Evolutionary conservation across 2,888 invertebrate species (phyloP).

Genomic region (Erebia ligea): DNA sequence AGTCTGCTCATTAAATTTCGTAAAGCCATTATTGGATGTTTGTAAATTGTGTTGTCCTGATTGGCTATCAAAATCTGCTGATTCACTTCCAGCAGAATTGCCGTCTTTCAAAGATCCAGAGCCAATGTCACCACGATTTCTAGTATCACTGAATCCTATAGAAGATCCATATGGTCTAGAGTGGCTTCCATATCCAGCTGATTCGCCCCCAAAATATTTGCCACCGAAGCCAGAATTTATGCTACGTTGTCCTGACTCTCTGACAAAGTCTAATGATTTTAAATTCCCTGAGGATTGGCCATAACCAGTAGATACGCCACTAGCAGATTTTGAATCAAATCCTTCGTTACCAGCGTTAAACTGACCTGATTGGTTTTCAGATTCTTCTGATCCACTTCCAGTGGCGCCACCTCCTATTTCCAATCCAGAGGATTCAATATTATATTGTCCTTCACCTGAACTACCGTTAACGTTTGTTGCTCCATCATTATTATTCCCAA

Average conservation of each 20-base stretch:
- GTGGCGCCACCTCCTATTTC: background rate
- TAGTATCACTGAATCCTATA: background rate
- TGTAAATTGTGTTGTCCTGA: background rate
- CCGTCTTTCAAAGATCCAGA: background rate
- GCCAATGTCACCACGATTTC: background rate
- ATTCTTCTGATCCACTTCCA: conserved; percentile 21
- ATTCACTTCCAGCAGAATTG: background rate
- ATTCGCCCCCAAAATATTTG: background rate
- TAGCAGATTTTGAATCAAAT: conserved; percentile 21
- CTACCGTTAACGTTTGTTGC: conserved; percentile 28
- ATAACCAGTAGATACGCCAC: background rate
- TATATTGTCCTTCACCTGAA: conserved; percentile 23
- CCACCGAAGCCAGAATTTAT: conserved; percentile 1
- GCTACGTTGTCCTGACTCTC: conserved; percentile 9
- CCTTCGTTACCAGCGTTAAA: conserved; percentile 21
- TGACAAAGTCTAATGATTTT: background rate
- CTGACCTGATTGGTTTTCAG: conserved; percentile 24
- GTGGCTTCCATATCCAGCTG: conserved; percentile 1
- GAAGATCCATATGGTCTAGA: background rate
- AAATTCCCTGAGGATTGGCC: background rate
- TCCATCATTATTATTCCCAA: conserved; percentile 10
- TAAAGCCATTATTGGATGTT: background rate
- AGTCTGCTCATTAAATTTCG: conserved; percentile 1
- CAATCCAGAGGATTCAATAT: conserved; percentile 7
- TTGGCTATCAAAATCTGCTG: background rate